Evolutionary conservation across 2,113 vertebrate species (phyloP), one percentile per base, ranked within the genome.

Genomic region (Alexandromys fortis): DNA sequence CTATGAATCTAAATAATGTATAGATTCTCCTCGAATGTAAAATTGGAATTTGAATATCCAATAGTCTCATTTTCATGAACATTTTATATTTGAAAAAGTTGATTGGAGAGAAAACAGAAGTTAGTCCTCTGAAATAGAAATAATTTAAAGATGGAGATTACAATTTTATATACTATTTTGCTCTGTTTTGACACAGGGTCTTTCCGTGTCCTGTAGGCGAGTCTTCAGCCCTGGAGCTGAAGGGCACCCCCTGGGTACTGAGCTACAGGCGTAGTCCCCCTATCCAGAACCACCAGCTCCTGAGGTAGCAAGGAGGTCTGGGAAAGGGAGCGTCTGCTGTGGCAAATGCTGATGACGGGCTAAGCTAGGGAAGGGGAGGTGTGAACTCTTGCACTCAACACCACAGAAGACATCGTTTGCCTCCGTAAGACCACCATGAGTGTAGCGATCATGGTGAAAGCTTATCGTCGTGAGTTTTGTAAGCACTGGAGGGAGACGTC

Each of bases 121-220:
- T 91, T 42, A 81, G 33, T 38, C 70, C 33, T 96, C 30, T 78
- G 4, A 87, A 70, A 33, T 94, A 65, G 8, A 96, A 96, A 90
- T 92, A 76, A 77, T 96, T 88, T 92, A 52, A 93, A 94, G 38
- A 91, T 65, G 26, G 35, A 72, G 45, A 86, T 89, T 95, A 95
- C 42, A 49, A 22, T 90, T 72, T 88, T 55, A 93, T 88, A n/a
- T 55, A 73, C 65, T 47, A 7, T 24, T 65, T 81, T 83, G 49
- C 55, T 73, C 68, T 24, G 10, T 45, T 77, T 82, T 93, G 55
- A 65, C 24, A 49, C 9, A 88, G 30, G 38, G 55, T 47, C 33
- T 38, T 47, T 38, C 63, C 4, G 3, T 73, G 21, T 67, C 76
- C 49, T 30, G 24, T n/a, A 45, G 35, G 47, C 13, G 70, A 30